Evolutionary conservation across 2,888 invertebrate genomes (phyloP), one percentile per base, ranked within the genome.

Genomic region (Drosophila monieri): DNA sequence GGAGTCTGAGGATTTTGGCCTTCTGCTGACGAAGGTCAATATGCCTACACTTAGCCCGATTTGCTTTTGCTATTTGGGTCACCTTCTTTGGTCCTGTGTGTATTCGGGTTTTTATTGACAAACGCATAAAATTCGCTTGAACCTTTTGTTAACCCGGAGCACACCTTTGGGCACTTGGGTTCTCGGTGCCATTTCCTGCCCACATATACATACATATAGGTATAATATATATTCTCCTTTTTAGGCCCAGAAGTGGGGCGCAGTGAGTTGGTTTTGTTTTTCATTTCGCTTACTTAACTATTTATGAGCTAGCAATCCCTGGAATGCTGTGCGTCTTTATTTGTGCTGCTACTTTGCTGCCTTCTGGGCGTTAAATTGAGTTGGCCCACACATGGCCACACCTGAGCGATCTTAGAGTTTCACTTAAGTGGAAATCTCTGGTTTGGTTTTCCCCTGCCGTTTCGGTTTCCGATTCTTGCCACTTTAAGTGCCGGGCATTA

Each of bases 331-430:
- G 86, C 64, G 77, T 85, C 84, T 86, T 84, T 83, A 85, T 85
- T 83, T 84, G 79, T 78, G 84, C 80, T 80, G 84, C 84, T 83
- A 84, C 80, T 86, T 85, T 85, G 79, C 80, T 85, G 86, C 81
- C 84, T 78, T 78, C 70, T 49, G 80, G 81, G 81, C 87, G 80
- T 84, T 86, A 84, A 84, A 86, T 84, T 84, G 79, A 86, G 79
- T 81, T 79, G 85, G 75, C 75, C 73, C 73, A 71, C 65, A 54
- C 68, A 48, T 77, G 80, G 64, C 54, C 69, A 68, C 80, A 77
- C 80, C 76, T 74, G 73, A 51, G 57, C 62, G 70, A 62, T 49
- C 59, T 69, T 59, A n/a, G 57, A 60, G 59, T 44, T 48, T 73
- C 48, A 35, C 47, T 43, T 43, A 65, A 65, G 65, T 65, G 65